Base-by-base conservation (phyloP, 2,113 vertebrate species). In the Sialia sialis region DNA sequence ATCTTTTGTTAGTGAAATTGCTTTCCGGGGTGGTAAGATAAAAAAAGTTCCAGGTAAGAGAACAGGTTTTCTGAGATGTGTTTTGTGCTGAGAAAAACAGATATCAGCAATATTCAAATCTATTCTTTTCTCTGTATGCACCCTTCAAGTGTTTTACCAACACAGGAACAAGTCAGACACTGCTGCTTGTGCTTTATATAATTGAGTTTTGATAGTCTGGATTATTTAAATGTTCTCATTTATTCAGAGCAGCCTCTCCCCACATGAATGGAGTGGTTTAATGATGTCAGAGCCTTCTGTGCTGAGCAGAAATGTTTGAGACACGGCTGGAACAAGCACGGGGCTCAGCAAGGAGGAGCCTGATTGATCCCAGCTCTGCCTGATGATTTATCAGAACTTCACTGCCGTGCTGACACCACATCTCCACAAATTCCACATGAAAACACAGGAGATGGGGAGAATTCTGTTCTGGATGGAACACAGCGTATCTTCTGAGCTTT, bases 1-100 rank as follows among this genome's bases (percentile, higher is more conserved):
- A 90, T 34, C 82, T 70, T 95, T 96, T 96, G 91, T 69, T 74
- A 79, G 60, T 13, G 16, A 93, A 94, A 79, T 74, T 93, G 74
- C 46, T 97, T 90, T 92, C 75, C 6, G 18, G 74, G 32, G 81
- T 41, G 80, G 41, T 60, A 72, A 84, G 80, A 84, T 76, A 90
- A 85, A 95, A 95, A 44, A 64, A 81, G 26, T 76, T 66, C 43
- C 79, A 86, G 91, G 90, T 89, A 89, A 82, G n/a, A 68, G 51
- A 67, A 38, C 2, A 72, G 21, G 9, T 56, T 91, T 94, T 32
- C 56, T 14, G 56, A 90, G 51, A 41, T 16, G 74, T 30, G 54
- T 51, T 72, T 64, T 64, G 76, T 79, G 84, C 44, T 78, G 46
- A 51, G 51, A 48, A 66, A 90, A 22, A 4, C 22, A 25, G 77